Conservation (phyloP, 2,113 vertebrate genomes). For the Melanerpes formicivorus region DNA sequence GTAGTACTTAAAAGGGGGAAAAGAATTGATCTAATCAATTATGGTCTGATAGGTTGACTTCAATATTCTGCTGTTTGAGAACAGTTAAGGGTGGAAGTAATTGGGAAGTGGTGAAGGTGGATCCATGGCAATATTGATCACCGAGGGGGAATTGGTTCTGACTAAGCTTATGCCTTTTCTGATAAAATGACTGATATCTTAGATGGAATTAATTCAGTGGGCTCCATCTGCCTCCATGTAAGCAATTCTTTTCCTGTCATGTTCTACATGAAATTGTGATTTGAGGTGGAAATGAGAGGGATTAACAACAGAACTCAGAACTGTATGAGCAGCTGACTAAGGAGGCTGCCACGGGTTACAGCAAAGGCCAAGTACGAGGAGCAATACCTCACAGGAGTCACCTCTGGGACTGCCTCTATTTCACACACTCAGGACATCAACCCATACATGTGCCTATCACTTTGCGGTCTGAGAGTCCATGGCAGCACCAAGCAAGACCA, state of each 20-base stretch:
- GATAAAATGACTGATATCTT: slow-evolving; percentile 3
- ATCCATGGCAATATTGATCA: not conserved
- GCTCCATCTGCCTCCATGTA: not conserved
- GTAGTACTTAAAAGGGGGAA: too few species aligned
- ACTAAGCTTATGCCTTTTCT: not conserved
- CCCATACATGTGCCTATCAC: not conserved
- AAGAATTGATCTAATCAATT: not conserved
- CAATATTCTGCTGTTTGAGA: not conserved
- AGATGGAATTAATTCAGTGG: not conserved
- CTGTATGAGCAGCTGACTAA: not conserved
- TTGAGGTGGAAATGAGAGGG: not conserved
- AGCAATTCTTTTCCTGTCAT: not conserved
- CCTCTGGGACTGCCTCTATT: not conserved
- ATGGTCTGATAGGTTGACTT: not conserved
- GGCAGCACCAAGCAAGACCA: not conserved
- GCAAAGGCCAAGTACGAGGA: not conserved
- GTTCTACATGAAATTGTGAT: not conserved
- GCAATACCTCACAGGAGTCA: not conserved
- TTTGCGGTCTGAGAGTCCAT: not conserved
- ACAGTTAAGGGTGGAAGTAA: not conserved
- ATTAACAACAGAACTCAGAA: not conserved
- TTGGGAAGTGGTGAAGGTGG: not conserved
- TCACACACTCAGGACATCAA: not conserved
- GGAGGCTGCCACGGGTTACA: not conserved
- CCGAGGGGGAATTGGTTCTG: not conserved